These are phyloP conservation scores for Grallaria varia DNA, from an alignment of 2,113 vertebrate species.

Conservation along the genomic window DNA sequence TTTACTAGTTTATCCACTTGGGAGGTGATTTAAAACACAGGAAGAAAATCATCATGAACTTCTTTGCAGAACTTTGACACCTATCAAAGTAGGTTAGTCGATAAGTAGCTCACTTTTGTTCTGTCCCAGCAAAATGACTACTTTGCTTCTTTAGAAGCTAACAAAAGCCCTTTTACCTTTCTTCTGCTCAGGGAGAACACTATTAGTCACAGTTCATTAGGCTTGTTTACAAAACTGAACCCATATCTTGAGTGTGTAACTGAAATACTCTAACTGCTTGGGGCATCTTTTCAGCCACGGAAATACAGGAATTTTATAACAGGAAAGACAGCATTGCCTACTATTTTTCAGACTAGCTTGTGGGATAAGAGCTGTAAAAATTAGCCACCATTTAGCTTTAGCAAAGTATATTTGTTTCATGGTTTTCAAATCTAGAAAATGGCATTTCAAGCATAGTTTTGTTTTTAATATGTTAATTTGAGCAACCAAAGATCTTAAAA, in stretches of 20 bases:
- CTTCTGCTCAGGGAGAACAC: constrained; percentile 43
- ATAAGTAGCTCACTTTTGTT: constrained; percentile 51
- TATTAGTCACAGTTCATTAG: constrained; percentile 73
- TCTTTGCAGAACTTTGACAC: background rate
- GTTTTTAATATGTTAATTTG: background rate
- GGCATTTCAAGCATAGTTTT: background rate
- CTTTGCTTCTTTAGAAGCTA: constrained; percentile 62
- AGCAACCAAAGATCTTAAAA: background rate
- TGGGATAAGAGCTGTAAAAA: background rate
- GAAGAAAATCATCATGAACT: background rate
- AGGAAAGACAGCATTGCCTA: background rate
- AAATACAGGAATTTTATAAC: constrained; percentile 63
- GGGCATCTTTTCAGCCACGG: constrained; percentile 12
- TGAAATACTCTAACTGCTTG: constrained; percentile 68
- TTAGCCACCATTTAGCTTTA: background rate
- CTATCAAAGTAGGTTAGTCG: background rate
- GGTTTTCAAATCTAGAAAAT: background rate
- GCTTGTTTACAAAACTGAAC: constrained; percentile 71
- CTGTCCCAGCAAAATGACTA: constrained; percentile 35
- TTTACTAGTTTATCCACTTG: background rate
- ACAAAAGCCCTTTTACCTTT: constrained; percentile 66
- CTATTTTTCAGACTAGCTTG: background rate
- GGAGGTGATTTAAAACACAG: background rate
- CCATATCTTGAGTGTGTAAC: constrained; percentile 61
- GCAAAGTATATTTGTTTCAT: background rate